Conservation (phyloP, 2,797 vertebrate species). For the Sciaenops ocellatus region DNA sequence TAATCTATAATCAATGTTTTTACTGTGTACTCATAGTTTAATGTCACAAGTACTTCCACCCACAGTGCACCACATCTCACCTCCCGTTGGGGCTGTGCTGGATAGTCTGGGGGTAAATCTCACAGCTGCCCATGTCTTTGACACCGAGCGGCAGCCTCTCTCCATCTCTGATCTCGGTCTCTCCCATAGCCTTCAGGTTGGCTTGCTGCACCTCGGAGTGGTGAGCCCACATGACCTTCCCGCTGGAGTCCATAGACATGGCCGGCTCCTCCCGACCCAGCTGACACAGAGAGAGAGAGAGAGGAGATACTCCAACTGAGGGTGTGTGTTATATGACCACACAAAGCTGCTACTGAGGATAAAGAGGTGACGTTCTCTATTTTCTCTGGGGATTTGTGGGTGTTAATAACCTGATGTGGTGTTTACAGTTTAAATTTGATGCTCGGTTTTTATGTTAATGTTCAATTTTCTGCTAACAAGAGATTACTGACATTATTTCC, state of each 20-base stretch:
- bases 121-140: slow-evolving; percentile 98
- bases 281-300: slow-evolving; percentile 72
- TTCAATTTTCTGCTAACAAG: not conserved
- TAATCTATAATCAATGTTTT: not conserved
- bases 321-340: not conserved
- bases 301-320: not conserved
- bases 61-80: slow-evolving; percentile 70
- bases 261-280: slow-evolving; percentile 95
- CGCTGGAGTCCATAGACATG: slow-evolving; percentile 97
- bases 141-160: slow-evolving; percentile 92
- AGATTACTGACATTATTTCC: not conserved
- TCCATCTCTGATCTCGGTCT: slow-evolving; percentile 92
- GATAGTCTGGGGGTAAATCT: slow-evolving; percentile 97
- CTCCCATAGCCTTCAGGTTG: slow-evolving; percentile 96
- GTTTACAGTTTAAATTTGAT: slow-evolving; percentile 15
- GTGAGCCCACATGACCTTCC: slow-evolving; percentile 97
- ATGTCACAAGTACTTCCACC: not conserved
- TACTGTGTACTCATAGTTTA: not conserved
- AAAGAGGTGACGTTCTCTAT: slow-evolving; percentile 19
- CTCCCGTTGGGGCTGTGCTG: slow-evolving; percentile 96
- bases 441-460: not conserved
- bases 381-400: slow-evolving; percentile 20
- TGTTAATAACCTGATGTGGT: slow-evolving; percentile 3
- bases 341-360: not conserved
- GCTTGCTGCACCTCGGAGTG: slow-evolving; percentile 96